These are phyloP conservation scores for Amphiura filiformis DNA, from an alignment of 35 echinoderm and acorn worm species.

Conservation along the genomic window DNA sequence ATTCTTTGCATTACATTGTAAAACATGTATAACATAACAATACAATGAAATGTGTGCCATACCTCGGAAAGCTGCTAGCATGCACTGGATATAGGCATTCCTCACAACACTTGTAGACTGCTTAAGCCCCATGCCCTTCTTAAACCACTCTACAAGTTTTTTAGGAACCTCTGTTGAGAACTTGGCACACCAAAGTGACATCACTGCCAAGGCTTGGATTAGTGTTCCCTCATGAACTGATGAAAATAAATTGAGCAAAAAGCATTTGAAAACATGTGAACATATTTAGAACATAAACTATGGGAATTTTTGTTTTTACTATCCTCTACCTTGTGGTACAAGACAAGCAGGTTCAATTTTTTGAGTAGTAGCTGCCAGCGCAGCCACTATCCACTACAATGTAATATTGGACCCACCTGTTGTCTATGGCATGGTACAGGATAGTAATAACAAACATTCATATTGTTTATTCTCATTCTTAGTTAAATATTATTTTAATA, in stretches of 20 bases:
- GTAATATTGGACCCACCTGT: background rate
- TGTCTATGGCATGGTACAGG: background rate
- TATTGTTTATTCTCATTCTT: too few relatives aligned
- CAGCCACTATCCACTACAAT: too few relatives aligned
- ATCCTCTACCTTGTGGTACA: too few relatives aligned
- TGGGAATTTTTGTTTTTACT: too few relatives aligned
- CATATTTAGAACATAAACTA: background rate
- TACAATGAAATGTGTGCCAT: too few relatives aligned
- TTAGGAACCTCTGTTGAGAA: conserved; percentile 70
- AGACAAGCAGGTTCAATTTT: too few relatives aligned
- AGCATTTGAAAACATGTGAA: background rate
- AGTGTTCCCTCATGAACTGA: conserved; percentile 93
- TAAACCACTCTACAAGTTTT: conserved; percentile 70
- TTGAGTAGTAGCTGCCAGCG: too few relatives aligned
- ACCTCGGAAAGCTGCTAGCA: conserved; percentile 86
- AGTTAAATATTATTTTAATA: too few relatives aligned
- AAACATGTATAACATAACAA: too few relatives aligned
- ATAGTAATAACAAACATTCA: too few relatives aligned
- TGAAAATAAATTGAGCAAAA: background rate
- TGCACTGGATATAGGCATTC: conserved; percentile 85
- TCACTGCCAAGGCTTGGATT: conserved; percentile 72
- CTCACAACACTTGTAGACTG: conserved; percentile 71
- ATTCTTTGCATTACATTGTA: too few relatives aligned
- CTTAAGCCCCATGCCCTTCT: conserved; percentile 76
- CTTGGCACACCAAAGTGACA: conserved; percentile 81